Base-by-base conservation (phyloP, 2,113 vertebrate species). In the Lophochroa leadbeateri region DNA sequence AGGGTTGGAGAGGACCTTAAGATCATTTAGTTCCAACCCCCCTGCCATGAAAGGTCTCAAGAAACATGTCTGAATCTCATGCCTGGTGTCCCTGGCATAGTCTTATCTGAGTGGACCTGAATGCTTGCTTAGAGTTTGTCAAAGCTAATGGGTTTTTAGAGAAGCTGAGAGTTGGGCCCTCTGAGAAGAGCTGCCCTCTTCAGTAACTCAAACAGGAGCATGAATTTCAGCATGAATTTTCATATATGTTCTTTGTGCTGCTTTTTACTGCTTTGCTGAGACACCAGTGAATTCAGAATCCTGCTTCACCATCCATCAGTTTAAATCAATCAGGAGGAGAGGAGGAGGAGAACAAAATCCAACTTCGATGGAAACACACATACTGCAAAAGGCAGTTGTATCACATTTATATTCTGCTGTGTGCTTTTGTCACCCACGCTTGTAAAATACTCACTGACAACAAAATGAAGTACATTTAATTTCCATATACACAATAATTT, bases 391-490 rank as follows among this genome's bases (percentile, higher is more conserved):
- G 60, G 65, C 82, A 76, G 52, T 86, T 94, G 55, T 91, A 77
- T 76, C 65, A 41, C 92, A 92, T 95, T 96, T 88, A 31, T 78
- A 95, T 96, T 93, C 87, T 47, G 46, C 61, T 71, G 35, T 43
- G 47, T 65, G 41, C 74, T 95, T 87, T 83, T 92, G 43, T 91
- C 86, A 76, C 75, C 70, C 33, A 88, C 14, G 2, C 86, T 74
- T 95, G 63, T 93, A 78, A 94, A 92, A 94, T 87, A 84, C 39
- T 86, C 76, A 64, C 52, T 86, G 84, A 92, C 68, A 95, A 90
- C 65, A 91, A 88, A 83, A 91, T 84, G 49, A 96, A 94, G 39
- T 90, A 60, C 3, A 7, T 87, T 92, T 93, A 47, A 93, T 96
- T 96, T 91, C 47, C 43, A 68, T 33, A 69, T 76, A 76, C 47